Conservation (phyloP, 2,888 invertebrate genomes). For the Lycocerus yunnanus region DNA sequence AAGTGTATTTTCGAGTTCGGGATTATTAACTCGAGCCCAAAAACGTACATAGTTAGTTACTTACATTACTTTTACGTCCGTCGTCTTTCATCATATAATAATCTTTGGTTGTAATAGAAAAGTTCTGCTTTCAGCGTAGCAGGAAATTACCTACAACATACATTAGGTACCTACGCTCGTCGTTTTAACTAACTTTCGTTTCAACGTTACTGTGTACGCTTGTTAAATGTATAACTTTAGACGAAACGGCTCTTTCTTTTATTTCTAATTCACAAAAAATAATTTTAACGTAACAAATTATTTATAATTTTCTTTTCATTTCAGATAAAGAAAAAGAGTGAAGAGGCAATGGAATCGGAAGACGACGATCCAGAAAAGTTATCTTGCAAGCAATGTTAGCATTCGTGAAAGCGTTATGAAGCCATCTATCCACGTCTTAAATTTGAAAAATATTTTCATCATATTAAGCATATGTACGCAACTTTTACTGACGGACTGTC, state of each 20-base stretch:
- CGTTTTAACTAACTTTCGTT: conserved; percentile 18
- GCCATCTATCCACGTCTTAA: conserved; percentile 20
- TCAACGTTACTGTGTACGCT: conserved; percentile 16
- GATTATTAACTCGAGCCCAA: too few species aligned
- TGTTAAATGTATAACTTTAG: conserved; percentile 11
- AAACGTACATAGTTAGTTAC: neutral
- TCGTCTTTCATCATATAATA: conserved; percentile 8
- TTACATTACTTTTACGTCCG: neutral
- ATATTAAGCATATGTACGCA: conserved; percentile 53
- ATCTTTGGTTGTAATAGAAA: conserved; percentile 18
- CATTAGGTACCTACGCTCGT: conserved; percentile 1
- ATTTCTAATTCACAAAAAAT: neutral
- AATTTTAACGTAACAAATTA: neutral
- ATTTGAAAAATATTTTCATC: conserved; percentile 38
- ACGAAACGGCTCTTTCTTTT: neutral
- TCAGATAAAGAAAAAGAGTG: conserved; percentile 29
- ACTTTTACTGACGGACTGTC: conserved; percentile 65
- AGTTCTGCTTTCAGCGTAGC: conserved; percentile 14
- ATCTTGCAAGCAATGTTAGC: conserved; percentile 23
- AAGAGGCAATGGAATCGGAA: conserved; percentile 44
- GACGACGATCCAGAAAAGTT: conserved; percentile 45
- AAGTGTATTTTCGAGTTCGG: too few species aligned
- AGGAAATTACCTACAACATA: conserved; percentile 15
- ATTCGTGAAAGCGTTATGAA: conserved; percentile 13
- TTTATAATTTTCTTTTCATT: conserved; percentile 20